A percentile compares a stretch with the other conserved stretches of the same genome.
These are phyloP conservation scores for Neodiprion pinetum DNA, from an alignment of 1,140 invertebrate species.

Conservation along the genomic window DNA sequence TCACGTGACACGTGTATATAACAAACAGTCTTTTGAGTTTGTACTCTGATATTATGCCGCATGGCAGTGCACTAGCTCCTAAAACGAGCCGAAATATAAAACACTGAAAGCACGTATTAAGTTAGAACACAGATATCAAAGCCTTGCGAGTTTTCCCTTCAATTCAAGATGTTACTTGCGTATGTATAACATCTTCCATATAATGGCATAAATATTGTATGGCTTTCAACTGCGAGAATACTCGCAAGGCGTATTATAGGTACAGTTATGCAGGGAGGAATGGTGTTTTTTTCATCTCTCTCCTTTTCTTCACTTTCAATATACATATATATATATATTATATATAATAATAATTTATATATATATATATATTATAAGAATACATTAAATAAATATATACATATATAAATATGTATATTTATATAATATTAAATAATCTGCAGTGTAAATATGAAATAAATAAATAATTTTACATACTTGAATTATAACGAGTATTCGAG, in stretches of 20 bases:
- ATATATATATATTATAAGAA: too few relatives aligned
- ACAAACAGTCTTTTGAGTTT: constrained; percentile 1
- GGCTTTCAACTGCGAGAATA: not conserved
- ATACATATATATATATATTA: too few relatives aligned
- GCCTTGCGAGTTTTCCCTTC: not conserved
- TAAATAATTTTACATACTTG: too few relatives aligned
- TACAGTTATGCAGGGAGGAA: not conserved
- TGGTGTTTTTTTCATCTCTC: not conserved
- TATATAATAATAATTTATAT: too few relatives aligned
- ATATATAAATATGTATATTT: too few relatives aligned
- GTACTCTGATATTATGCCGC: not conserved
- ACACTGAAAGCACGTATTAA: constrained; percentile 5
- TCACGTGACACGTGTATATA: too few relatives aligned
- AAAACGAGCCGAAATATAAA: not conserved
- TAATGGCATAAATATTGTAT: too few relatives aligned
- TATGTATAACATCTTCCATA: not conserved
- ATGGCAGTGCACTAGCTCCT: not conserved
- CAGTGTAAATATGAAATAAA: too few relatives aligned
- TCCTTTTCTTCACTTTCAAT: too few relatives aligned
- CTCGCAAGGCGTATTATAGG: not conserved
- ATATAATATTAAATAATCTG: too few relatives aligned
- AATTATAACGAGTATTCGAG: too few relatives aligned
- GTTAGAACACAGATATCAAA: constrained; percentile 8
- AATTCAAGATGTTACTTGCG: not conserved
- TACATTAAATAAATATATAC: too few relatives aligned